Conservation (phyloP, 2,888 invertebrate genomes). For the Diplazon laetatorius region DNA sequence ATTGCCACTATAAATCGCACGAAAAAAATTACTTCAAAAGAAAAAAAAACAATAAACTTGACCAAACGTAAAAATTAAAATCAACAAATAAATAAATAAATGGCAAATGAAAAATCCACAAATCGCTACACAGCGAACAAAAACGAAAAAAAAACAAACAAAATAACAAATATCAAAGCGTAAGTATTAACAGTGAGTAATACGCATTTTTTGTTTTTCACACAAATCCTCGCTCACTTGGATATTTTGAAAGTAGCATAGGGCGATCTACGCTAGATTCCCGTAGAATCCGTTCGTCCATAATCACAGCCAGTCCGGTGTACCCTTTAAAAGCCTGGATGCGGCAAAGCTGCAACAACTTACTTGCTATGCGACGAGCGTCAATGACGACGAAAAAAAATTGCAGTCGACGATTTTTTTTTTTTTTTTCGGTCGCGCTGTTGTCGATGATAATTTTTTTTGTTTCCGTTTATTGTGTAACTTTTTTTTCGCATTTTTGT, state of each 20-base stretch:
- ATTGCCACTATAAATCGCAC: not conserved
- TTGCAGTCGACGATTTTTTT: constrained; percentile 49
- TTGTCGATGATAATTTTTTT: constrained; percentile 15
- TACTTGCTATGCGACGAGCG: constrained; percentile 67
- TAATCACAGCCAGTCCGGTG: constrained; percentile 68
- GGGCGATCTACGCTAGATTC: constrained; percentile 69
- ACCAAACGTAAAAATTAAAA: not conserved
- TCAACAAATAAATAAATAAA: constrained; percentile 12
- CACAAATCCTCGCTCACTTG: constrained; percentile 71
- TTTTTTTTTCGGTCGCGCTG: constrained; percentile 24
- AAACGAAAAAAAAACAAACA: constrained; percentile 18
- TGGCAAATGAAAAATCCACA: constrained; percentile 6
- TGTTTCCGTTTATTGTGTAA: constrained; percentile 23
- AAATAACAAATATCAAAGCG: constrained; percentile 51
- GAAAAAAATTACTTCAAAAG: not conserved
- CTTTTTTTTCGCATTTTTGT: no score
- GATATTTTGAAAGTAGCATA: constrained; percentile 69
- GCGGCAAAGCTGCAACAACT: constrained; percentile 73
- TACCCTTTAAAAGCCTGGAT: constrained; percentile 71
- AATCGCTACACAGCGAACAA: constrained; percentile 23
- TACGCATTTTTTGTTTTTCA: constrained; percentile 59
- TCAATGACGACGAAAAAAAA: constrained; percentile 57
- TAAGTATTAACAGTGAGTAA: constrained; percentile 49
- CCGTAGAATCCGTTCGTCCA: constrained; percentile 68
- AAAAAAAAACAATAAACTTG: no score